Evolutionary conservation across 2,888 invertebrate genomes (phyloP), one percentile per base, ranked within the genome.

Genomic region (Xanthia icteritia): DNA sequence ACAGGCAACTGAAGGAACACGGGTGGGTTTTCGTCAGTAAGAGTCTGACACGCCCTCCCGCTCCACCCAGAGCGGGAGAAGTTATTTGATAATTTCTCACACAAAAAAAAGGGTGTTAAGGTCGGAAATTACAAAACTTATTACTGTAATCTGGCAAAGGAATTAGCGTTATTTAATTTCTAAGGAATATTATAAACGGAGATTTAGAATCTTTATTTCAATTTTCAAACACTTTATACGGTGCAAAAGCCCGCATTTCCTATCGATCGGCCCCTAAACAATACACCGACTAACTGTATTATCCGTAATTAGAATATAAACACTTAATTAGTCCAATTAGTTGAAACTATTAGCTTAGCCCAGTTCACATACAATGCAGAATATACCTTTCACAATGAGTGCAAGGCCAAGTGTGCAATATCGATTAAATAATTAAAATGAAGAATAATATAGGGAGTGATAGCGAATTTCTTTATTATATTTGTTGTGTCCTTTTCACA

Each of bases 241-340:
- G 31, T 45, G 27, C 20, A 27, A 45, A 77, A 48, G 6, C 0
- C 9, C 23, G n/a, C n/a, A 58, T 27, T 64, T 65, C 23, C n/a
- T 42, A 65, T 65, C 48, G 64, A 70, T 42, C 51, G 56, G 51
- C 51, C 64, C 64, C 64, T 64, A 70, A 70, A 0, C 8, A 4
- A n/a, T n/a, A 51, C 39, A 27, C 6, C 15, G 39, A n/a, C 23
- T 66, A 31, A 54, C 60, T 13, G 64, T 78, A 39, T 15, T 15
- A 13, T 23, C n/a, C 6, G 0, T 58, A 58, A 77, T 51, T 51
- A 78, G 39, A 70, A 77, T 70, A 77, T 64, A 51, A 58, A 56
- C 56, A 56, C n/a, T 13, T 56, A 56, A n/a, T 56, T 11, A 56
- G 11, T n/a, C n/a, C 54, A n/a, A 56, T 56, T 56, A 56, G n/a